A percentile compares a stretch with the other conserved stretches of the same genome.
Evolutionary conservation across 2,113 vertebrate species (phyloP).

Genomic region (Hyla sarda): DNA sequence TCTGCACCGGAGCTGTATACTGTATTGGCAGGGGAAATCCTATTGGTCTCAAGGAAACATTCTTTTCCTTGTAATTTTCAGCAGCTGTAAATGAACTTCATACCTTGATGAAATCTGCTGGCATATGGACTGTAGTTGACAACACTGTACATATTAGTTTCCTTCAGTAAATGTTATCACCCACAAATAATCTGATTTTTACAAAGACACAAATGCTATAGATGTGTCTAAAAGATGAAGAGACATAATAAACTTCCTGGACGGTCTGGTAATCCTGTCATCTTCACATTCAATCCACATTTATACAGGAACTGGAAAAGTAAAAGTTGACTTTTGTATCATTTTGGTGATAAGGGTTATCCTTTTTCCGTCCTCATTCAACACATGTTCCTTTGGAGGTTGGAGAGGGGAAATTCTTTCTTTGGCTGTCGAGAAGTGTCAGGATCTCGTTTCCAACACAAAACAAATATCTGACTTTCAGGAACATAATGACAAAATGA

Average conservation of each 20-base stretch:
- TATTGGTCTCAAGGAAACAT: no score
- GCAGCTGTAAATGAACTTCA: no score
- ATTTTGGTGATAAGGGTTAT: conserved; percentile 44
- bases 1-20: no score
- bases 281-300: background rate
- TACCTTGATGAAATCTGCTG: no score
- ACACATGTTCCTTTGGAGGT: conserved; percentile 45
- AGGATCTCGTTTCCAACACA: conserved; percentile 48
- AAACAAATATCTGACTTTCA: conserved; percentile 34
- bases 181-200: no score
- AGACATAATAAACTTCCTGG: background rate
- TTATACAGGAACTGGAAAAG: background rate
- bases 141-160: no score
- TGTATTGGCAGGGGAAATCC: no score
- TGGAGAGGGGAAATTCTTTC: conserved; percentile 20
- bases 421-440: conserved; percentile 24
- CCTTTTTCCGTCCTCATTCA: conserved; percentile 49
- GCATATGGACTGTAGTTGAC: no score
- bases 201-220: background rate
- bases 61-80: no score
- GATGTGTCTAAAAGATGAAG: background rate
- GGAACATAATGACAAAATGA: conserved; percentile 39
- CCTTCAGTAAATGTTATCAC: no score
- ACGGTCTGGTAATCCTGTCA: background rate
- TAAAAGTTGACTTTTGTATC: conserved; percentile 46